phyloP scores from a whole-genome alignment of 2,797 vertebrate genomes.

The Rhinoraja longicauda region DNA sequence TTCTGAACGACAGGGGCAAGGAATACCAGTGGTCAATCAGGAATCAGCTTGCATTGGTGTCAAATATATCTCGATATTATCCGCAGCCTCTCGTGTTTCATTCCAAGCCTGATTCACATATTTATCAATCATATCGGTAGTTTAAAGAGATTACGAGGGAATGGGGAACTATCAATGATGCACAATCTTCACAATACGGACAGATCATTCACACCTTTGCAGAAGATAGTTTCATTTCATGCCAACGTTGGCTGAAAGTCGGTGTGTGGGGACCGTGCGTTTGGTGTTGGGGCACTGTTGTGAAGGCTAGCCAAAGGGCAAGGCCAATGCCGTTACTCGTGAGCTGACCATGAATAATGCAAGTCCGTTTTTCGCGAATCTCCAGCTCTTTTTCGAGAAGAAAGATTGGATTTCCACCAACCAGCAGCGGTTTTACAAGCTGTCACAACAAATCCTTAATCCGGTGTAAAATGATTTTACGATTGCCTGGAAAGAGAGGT shows the following conservation, averaged over 20 bases:
- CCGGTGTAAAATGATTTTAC: slow-evolving; percentile 44
- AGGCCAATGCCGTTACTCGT: not conserved
- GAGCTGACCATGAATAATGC: not conserved
- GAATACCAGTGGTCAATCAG: slow-evolving; percentile 51
- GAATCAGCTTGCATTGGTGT: slow-evolving; percentile 47
- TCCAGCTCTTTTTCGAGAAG: slow-evolving; percentile 41
- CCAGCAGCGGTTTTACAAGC: slow-evolving; percentile 41
- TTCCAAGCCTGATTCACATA: slow-evolving; percentile 39
- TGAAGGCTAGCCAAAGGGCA: no score
- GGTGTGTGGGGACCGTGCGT: not conserved
- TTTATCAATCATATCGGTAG: not conserved
- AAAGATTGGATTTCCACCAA: slow-evolving; percentile 42
- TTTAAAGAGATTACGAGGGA: slow-evolving; percentile 16
- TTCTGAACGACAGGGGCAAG: slow-evolving; percentile 46
- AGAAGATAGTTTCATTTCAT: not conserved
- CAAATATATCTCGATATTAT: slow-evolving; percentile 63
- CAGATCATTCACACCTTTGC: not conserved
- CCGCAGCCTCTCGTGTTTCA: slow-evolving; percentile 51
- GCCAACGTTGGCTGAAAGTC: not conserved
- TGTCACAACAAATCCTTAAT: slow-evolving; percentile 42
- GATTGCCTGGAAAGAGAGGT: slow-evolving; percentile 41
- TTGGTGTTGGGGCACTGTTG: not conserved
- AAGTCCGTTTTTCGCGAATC: slow-evolving; percentile 39
- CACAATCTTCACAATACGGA: not conserved
- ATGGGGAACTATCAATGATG: not conserved